phyloP scores from a whole-genome alignment of 2,113 vertebrate genomes.

The Bubo bubo region DNA sequence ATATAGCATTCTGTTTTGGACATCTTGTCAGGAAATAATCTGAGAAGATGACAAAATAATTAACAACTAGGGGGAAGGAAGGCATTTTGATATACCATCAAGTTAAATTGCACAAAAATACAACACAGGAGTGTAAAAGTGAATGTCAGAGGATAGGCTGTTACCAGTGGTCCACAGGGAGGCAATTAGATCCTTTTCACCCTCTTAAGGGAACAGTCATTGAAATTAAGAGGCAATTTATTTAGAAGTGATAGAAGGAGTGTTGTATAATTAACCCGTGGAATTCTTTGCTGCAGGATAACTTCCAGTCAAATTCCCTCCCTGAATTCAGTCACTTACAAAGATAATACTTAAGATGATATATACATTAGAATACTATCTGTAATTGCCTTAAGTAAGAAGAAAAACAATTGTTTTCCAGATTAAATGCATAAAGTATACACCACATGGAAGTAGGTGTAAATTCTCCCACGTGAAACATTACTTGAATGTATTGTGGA shows the following conservation, averaged over 20 bases:
- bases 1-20: neutral
- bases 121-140: neutral
- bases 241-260: slow-evolving; percentile 15
- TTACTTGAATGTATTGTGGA: neutral
- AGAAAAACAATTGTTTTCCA: neutral
- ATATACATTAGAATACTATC: neutral
- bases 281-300: neutral
- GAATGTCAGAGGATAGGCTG: neutral
- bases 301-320: slow-evolving; percentile 6
- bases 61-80: neutral
- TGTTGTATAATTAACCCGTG: slow-evolving; percentile 12
- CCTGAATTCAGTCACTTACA: neutral
- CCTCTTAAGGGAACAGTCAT: neutral
- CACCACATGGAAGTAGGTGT: neutral
- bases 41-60: neutral
- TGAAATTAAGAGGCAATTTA: slow-evolving; percentile 39
- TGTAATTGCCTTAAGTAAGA: neutral
- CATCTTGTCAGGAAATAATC: neutral
- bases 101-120: neutral
- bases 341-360: neutral
- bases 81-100: neutral
- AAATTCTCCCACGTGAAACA: neutral
- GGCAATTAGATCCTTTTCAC: slow-evolving; percentile 24
- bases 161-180: neutral
- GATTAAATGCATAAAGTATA: neutral